A percentile compares a stretch with the other conserved stretches of the same genome.
phyloP scores from a whole-genome alignment of 2,888 invertebrate species.

The Cantharis nigra region DNA sequence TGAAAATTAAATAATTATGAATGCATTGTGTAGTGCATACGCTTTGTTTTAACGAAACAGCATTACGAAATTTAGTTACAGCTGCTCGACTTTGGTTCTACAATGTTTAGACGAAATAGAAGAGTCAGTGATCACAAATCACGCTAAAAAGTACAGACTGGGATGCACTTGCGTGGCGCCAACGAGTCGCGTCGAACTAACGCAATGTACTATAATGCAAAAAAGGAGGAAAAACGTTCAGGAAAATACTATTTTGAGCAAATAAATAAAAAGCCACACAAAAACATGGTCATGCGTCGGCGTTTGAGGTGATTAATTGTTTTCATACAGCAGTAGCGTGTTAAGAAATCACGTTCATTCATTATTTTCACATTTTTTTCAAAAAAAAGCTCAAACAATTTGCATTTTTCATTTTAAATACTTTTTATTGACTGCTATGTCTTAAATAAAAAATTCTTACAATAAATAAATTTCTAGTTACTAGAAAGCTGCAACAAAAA shows the following conservation, averaged over 20 bases:
- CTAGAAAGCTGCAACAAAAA: too few species aligned
- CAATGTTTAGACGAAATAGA: slow-evolving; percentile 8
- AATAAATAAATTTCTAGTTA: too few species aligned
- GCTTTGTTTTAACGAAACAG: background rate
- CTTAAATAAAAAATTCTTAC: background rate
- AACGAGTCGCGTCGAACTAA: slow-evolving; percentile 38
- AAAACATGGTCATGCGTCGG: slow-evolving; percentile 10
- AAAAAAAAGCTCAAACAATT: slow-evolving; percentile 6
- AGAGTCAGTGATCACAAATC: slow-evolving; percentile 28
- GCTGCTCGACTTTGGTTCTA: background rate
- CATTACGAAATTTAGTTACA: background rate
- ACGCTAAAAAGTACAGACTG: slow-evolving; percentile 5
- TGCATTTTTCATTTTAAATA: slow-evolving; percentile 7
- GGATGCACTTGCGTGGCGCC: slow-evolving; percentile 39
- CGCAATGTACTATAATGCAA: slow-evolving; percentile 29
- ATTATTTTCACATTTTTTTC: slow-evolving; percentile 11
- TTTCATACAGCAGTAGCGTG: slow-evolving; percentile 16
- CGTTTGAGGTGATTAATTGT: slow-evolving; percentile 25
- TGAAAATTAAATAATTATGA: background rate
- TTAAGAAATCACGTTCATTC: slow-evolving; percentile 21
- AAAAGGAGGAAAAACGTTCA: slow-evolving; percentile 22
- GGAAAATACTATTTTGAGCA: slow-evolving; percentile 24
- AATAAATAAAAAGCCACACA: slow-evolving; percentile 29
- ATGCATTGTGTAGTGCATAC: background rate
- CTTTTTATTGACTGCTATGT: background rate